phyloP scores from a whole-genome alignment of 2,888 invertebrate species.

The Muscina levida region DNA sequence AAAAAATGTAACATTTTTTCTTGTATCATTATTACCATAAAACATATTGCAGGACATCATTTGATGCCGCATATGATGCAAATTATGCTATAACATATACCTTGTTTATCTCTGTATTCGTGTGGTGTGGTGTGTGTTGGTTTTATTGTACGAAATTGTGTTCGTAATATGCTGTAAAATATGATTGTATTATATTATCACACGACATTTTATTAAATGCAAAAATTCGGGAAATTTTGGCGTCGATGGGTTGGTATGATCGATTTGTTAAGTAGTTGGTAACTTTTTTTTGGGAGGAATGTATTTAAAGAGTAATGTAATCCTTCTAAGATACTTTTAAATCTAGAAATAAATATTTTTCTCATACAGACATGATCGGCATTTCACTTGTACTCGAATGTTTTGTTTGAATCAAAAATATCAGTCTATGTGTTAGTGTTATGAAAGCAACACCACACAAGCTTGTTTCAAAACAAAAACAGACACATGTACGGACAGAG shows the following conservation, averaged over 20 bases:
- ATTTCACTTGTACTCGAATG: no score
- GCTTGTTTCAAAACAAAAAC: no score
- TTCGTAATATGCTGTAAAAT: conserved; percentile 75
- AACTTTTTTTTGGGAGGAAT: no score
- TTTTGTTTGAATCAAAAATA: no score
- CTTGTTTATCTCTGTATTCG: conserved; percentile 10
- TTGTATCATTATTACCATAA: conserved; percentile 36
- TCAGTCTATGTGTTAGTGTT: no score
- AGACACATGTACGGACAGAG: no score
- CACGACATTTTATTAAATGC: conserved; percentile 42
- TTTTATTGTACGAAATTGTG: conserved; percentile 73
- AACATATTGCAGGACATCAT: conserved; percentile 43
- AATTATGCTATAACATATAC: conserved; percentile 31
- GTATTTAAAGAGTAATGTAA: no score
- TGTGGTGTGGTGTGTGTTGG: neutral
- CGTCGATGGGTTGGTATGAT: neutral
- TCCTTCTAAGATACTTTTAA: no score
- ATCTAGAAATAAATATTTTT: no score
- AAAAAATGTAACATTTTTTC: neutral
- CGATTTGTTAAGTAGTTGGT: neutral
- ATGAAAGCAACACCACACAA: no score
- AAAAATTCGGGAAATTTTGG: neutral
- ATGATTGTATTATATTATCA: conserved; percentile 67
- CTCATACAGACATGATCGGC: no score
- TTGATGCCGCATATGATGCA: conserved; percentile 11